Evolutionary conservation across 2,113 vertebrate species (phyloP).

Genomic region (Urocolius indicus): DNA sequence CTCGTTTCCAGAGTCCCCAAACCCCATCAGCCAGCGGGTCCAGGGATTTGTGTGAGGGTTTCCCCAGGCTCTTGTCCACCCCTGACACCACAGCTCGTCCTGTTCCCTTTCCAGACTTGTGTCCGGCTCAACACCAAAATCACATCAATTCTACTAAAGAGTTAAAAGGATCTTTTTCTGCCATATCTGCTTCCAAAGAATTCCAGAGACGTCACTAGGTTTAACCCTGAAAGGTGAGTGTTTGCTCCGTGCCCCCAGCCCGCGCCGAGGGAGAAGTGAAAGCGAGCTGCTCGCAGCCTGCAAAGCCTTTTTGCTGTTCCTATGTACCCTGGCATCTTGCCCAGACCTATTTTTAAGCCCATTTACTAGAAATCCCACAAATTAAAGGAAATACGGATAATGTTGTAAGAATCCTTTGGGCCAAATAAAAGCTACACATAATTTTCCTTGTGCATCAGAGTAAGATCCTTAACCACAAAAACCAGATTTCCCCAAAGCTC

Average conservation of each 20-base stretch:
- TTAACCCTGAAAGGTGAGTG: conserved; percentile 7
- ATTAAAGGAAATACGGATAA: conserved; percentile 84
- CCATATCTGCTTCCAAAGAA: background rate
- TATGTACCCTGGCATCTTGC: conserved; percentile 76
- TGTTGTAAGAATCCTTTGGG: conserved; percentile 81
- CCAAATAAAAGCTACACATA: conserved; percentile 73
- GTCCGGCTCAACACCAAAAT: background rate
- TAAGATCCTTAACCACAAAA: conserved; percentile 74
- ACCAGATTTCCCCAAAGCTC: conserved; percentile 68
- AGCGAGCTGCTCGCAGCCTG: conserved; percentile 23
- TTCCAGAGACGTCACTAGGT: background rate
- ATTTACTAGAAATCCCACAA: conserved; percentile 87
- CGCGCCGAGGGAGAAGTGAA: conserved; percentile 44
- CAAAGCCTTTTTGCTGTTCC: conserved; percentile 55
- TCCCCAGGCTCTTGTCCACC: background rate
- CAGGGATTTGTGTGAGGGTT: background rate
- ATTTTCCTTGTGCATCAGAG: conserved; percentile 50
- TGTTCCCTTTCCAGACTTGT: background rate
- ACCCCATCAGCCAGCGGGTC: accelerated
- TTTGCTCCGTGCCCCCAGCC: background rate
- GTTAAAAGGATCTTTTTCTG: background rate
- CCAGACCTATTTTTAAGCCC: conserved; percentile 84
- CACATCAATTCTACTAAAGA: accelerated
- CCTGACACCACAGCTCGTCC: background rate
- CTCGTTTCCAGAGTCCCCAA: background rate